Percentiles rank a stretch among this genome's conserved stretches.
These are phyloP conservation scores for Seira musarum DNA, from an alignment of 2,888 invertebrate genomes.

Conservation along the genomic window DNA sequence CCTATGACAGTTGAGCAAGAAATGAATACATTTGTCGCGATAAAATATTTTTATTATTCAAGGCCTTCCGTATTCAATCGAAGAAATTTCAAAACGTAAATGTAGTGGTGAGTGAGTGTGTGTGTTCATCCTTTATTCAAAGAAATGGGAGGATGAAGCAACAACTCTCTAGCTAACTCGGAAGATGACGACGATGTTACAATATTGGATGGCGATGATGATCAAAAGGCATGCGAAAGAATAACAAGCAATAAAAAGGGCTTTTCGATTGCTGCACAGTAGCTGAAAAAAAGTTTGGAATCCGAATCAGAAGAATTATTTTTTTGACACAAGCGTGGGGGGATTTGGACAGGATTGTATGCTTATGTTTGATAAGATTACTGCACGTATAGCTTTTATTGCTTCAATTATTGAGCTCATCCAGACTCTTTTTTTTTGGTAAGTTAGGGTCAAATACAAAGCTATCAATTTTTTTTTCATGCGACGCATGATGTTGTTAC, in stretches of 20 bases:
- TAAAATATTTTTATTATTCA: no score
- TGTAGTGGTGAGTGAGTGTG: no score
- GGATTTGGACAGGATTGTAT: constrained; percentile 56
- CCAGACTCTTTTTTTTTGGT: constrained; percentile 38
- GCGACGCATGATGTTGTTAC: no score
- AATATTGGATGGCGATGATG: constrained; percentile 43
- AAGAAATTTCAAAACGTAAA: no score
- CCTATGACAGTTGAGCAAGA: no score
- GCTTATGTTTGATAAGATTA: constrained; percentile 59
- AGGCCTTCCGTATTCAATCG: no score
- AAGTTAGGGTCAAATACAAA: constrained; percentile 35
- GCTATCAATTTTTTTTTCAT: constrained; percentile 18
- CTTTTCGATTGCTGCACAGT: no score
- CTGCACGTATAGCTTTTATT: constrained; percentile 54
- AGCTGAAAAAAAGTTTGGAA: constrained; percentile 15
- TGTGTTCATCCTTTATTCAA: no score
- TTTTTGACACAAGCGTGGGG: constrained; percentile 48
- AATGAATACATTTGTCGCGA: no score
- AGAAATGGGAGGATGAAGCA: no score
- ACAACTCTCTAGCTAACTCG: no score
- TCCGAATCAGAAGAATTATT: not conserved
- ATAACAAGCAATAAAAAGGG: constrained; percentile 37
- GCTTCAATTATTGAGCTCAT: constrained; percentile 49
- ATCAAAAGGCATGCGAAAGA: constrained; percentile 45
- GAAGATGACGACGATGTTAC: no score